phyloP scores from a whole-genome alignment of 2,113 vertebrate species.

The Tragelaphus buxtoni region DNA sequence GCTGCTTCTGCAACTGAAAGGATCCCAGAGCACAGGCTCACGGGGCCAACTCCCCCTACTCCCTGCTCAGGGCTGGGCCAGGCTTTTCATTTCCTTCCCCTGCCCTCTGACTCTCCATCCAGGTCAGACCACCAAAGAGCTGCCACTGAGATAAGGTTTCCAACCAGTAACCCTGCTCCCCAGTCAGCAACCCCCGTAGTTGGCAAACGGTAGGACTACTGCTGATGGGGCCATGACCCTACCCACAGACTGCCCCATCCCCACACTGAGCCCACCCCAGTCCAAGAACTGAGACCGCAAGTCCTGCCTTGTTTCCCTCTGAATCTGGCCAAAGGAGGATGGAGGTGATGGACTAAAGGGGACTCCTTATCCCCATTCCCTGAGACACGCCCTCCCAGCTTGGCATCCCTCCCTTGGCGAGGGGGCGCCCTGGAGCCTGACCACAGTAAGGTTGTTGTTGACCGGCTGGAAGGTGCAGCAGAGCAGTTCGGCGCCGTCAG shows the following conservation, averaged over 20 bases:
- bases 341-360: background rate
- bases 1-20: background rate
- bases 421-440: slow-evolving; percentile 55
- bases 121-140: slow-evolving; percentile 83
- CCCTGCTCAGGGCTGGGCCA: background rate
- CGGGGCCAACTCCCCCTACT: background rate
- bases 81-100: background rate
- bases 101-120: background rate
- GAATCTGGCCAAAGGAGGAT: background rate
- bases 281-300: background rate
- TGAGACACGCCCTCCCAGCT: background rate
- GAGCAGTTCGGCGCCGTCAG: slow-evolving; percentile 89
- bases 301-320: background rate
- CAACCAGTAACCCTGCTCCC: background rate
- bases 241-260: accelerated
- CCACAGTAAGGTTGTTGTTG: slow-evolving; percentile 97
- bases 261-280: background rate
- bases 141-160: slow-evolving; percentile 83
- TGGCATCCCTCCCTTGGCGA: background rate
- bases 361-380: background rate
- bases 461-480: slow-evolving; percentile 97
- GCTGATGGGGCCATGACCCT: slow-evolving; percentile 42
- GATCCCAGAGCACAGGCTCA: background rate
- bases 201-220: slow-evolving; percentile 75
- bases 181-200: background rate